Percentiles rank a stretch among this genome's conserved stretches.
Evolutionary conservation across 1,140 invertebrate genomes (phyloP).

Genomic region (Neodiprion fabricii): DNA sequence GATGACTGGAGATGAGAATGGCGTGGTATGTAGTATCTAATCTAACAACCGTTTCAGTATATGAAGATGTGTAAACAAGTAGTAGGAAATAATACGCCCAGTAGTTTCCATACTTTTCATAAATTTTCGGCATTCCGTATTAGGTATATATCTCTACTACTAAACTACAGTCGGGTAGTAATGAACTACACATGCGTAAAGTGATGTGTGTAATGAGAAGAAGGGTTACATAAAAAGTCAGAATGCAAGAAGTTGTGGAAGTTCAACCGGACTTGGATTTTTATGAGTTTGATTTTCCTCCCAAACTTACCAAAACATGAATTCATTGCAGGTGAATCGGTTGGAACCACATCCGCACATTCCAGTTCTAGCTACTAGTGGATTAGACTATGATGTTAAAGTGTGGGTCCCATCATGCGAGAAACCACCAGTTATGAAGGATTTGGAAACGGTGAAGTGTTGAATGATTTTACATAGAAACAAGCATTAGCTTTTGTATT

Average conservation of each 20-base stretch:
- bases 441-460: slow-evolving; percentile 61
- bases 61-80: not conserved
- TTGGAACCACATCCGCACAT: slow-evolving; percentile 88
- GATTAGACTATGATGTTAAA: slow-evolving; percentile 91
- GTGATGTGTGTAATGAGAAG: too few relatives aligned
- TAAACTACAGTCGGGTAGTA: too few relatives aligned
- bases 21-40: slow-evolving; percentile 73
- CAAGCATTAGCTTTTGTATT: not conserved
- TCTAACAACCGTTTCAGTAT: slow-evolving; percentile 1
- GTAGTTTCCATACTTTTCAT: too few relatives aligned
- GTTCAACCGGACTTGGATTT: not conserved
- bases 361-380: slow-evolving; percentile 89
- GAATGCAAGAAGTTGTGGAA: too few relatives aligned
- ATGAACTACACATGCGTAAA: too few relatives aligned
- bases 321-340: slow-evolving; percentile 79
- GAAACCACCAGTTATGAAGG: slow-evolving; percentile 61
- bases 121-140: too few relatives aligned
- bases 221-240: too few relatives aligned
- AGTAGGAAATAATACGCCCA: too few relatives aligned
- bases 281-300: too few relatives aligned
- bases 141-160: too few relatives aligned
- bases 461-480: not conserved
- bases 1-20: slow-evolving; percentile 83
- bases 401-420: slow-evolving; percentile 86
- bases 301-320: not conserved